Conservation (phyloP, 2,113 vertebrate genomes). For the Cephalopterus ornatus region DNA sequence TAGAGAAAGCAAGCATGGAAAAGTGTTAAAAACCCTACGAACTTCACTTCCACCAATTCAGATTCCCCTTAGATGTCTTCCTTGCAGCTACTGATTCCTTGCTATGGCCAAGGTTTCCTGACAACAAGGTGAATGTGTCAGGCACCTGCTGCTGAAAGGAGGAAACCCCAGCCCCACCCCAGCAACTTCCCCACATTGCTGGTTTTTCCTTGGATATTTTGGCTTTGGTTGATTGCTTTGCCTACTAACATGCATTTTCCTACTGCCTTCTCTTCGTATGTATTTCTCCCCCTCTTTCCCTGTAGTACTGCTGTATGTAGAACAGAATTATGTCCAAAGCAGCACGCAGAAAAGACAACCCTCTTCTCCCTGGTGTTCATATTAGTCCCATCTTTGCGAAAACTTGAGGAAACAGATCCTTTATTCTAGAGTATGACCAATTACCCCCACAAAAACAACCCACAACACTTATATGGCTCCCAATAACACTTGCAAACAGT, state of each 20-base stretch:
- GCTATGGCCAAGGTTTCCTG: neutral
- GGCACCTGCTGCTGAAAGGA: neutral
- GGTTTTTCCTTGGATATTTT: neutral
- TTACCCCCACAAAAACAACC: neutral
- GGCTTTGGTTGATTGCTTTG: neutral
- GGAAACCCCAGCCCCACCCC: neutral
- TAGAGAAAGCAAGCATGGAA: neutral
- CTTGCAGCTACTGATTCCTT: neutral
- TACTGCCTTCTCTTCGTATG: neutral
- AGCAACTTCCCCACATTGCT: rapidly evolving
- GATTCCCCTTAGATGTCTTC: neutral
- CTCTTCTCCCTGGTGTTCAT: rapidly evolving
- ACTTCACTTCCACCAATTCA: neutral
- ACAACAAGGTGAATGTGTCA: neutral
- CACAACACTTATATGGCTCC: rapidly evolving
- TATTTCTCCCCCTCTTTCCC: neutral
- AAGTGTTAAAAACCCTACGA: rapidly evolving
- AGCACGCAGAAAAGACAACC: neutral
- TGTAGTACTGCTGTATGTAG: rapidly evolving
- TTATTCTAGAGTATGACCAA: neutral
- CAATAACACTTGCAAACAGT: neutral
- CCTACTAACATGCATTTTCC: neutral
- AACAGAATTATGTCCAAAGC: neutral
- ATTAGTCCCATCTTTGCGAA: neutral
- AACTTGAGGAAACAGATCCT: neutral